These are phyloP conservation scores for Sebastes trivittatus DNA, from an alignment of 2,797 vertebrate genomes.

Conservation along the genomic window DNA sequence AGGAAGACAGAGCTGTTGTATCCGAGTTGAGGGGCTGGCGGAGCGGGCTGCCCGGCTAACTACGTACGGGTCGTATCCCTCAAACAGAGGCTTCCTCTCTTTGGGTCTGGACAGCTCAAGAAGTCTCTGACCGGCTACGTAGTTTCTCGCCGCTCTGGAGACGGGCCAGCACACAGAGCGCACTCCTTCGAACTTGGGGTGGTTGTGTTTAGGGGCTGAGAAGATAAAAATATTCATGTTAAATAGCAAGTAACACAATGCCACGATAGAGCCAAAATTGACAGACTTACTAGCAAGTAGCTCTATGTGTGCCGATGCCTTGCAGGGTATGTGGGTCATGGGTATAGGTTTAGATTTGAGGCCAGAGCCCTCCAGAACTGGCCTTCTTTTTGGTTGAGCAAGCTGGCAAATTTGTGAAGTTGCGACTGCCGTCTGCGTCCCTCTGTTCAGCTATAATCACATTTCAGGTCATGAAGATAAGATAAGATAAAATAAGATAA, in stretches of 20 bases:
- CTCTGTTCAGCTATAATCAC: slow-evolving; percentile 59
- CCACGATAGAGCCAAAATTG: not conserved
- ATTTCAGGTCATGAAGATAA: not conserved
- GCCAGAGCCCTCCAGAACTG: not conserved
- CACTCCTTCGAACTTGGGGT: slow-evolving; percentile 56
- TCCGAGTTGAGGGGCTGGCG: slow-evolving; percentile 66
- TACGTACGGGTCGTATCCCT: slow-evolving; percentile 69
- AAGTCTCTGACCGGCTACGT: slow-evolving; percentile 64
- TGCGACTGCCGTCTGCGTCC: slow-evolving; percentile 42
- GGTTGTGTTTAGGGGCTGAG: slow-evolving; percentile 75
- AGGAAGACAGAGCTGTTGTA: slow-evolving; percentile 76
- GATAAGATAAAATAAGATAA: too few relatives aligned
- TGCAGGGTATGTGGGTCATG: not conserved
- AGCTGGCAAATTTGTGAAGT: slow-evolving; percentile 70
- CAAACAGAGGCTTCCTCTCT: slow-evolving; percentile 61
- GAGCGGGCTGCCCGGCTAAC: slow-evolving; percentile 62
- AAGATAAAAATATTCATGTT: not conserved
- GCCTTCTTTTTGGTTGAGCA: slow-evolving; percentile 62
- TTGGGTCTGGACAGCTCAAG: slow-evolving; percentile 71
- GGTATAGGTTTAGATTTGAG: slow-evolving; percentile 3
- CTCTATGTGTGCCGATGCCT: slow-evolving; percentile 66
- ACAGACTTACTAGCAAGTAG: slow-evolving; percentile 75
- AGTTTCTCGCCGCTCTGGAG: slow-evolving; percentile 47
- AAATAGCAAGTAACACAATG: not conserved
- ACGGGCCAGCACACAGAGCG: slow-evolving; percentile 63